Evolutionary conservation across 2,113 vertebrate genomes (phyloP).

Genomic region (Varanus komodoensis): DNA sequence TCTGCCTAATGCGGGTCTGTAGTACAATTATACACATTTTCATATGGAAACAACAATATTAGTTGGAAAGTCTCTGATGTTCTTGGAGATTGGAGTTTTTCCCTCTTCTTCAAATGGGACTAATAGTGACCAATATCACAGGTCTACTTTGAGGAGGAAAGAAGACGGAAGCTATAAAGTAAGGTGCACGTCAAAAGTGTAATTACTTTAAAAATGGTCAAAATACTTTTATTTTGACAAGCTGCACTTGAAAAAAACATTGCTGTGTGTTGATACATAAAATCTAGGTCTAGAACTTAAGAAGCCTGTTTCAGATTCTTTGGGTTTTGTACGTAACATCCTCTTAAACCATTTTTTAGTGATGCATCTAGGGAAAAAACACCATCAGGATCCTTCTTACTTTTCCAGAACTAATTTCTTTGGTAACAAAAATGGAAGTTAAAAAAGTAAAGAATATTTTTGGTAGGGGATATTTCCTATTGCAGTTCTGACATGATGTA

Average conservation of each 20-base stretch:
- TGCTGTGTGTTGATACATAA: neutral
- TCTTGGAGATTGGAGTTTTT: neutral
- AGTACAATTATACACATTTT: neutral
- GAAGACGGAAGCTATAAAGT: neutral
- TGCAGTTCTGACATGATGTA: neutral
- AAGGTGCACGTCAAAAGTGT: neutral
- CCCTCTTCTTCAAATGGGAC: neutral
- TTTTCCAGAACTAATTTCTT: neutral
- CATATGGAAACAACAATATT: neutral
- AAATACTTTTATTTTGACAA: neutral
- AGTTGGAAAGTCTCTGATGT: too few species aligned
- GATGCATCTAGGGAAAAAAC: neutral
- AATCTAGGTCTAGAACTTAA: conserved; percentile 7
- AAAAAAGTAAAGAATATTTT: neutral
- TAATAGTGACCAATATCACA: neutral
- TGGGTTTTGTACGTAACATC: neutral
- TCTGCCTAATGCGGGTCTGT: neutral
- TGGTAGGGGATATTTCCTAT: neutral
- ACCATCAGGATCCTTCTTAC: neutral
- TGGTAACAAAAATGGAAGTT: neutral
- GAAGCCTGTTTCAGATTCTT: neutral
- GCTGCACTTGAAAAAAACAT: neutral
- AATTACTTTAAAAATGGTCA: neutral
- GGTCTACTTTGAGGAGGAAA: neutral
- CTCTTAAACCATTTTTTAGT: neutral